Evolutionary conservation across 2,888 invertebrate genomes (phyloP).

Genomic region (Aethes cnicana): DNA sequence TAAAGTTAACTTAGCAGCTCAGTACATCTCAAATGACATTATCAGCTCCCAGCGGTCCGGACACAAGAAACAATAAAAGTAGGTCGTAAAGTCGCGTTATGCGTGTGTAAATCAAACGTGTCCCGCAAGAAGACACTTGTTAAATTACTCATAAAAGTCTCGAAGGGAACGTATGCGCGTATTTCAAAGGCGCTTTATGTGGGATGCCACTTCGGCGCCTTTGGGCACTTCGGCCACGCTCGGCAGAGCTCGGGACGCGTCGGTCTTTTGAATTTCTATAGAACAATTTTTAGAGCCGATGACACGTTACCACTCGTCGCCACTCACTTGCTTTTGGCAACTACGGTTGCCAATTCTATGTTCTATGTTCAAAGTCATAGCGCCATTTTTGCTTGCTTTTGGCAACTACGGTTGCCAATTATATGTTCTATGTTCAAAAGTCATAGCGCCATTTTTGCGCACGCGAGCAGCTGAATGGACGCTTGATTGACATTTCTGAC

Average conservation of each 20-base stretch:
- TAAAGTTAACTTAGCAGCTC: not conserved
- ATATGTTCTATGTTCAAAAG: no score
- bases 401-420: no score
- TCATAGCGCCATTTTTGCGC: no score
- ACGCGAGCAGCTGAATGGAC: no score
- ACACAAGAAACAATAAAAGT: constrained; percentile 72
- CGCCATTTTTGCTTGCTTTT: no score
- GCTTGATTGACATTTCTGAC: no score
- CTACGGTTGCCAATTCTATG: no score
- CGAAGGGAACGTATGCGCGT: constrained; percentile 63
- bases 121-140: constrained; percentile 70
- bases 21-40: constrained; percentile 58
- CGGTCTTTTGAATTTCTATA: not conserved
- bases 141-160: constrained; percentile 77
- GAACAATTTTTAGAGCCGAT: no score
- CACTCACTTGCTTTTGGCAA: no score
- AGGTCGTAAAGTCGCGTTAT: constrained; percentile 67
- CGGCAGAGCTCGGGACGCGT: not conserved
- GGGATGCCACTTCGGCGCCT: constrained; percentile 44
- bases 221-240: constrained; percentile 28
- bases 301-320: no score
- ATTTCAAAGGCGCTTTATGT: constrained; percentile 70
- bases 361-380: no score
- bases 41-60: constrained; percentile 64
- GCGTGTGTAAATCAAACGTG: constrained; percentile 70